These are phyloP conservation scores for Microctonus aethiopoides DNA, from an alignment of 2,888 invertebrate species.

Conservation along the genomic window DNA sequence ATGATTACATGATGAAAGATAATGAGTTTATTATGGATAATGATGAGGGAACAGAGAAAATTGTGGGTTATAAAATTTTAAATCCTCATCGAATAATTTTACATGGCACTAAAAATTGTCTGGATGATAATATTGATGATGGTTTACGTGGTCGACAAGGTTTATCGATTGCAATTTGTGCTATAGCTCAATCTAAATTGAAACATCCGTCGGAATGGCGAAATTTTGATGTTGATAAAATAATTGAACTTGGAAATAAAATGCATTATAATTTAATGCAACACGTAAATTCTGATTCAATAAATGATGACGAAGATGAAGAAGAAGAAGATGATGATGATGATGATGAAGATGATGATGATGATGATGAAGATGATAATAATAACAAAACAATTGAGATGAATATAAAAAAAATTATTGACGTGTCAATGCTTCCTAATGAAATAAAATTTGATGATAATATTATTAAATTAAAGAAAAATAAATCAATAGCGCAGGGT, in stretches of 20 bases:
- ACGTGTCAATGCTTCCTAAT: constrained; percentile 54
- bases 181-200: constrained; percentile 50
- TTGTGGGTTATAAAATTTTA: constrained; percentile 48
- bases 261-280: constrained; percentile 52
- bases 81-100: constrained; percentile 54
- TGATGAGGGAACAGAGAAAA: constrained; percentile 14
- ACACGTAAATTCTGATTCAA: constrained; percentile 43
- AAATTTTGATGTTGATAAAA: constrained; percentile 54
- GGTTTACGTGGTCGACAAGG: constrained; percentile 55
- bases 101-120: constrained; percentile 53
- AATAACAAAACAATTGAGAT: constrained; percentile 33
- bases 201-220: constrained; percentile 52
- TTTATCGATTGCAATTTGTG: constrained; percentile 49
- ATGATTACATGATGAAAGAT: constrained; percentile 48
- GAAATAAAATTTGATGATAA: constrained; percentile 50
- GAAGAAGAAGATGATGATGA: constrained; percentile 40
- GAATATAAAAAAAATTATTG: constrained; percentile 48
- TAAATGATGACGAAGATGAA: constrained; percentile 33
- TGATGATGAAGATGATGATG: constrained; percentile 30
- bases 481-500: constrained; percentile 49
- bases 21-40: constrained; percentile 43
- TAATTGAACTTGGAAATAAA: constrained; percentile 48
- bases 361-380: constrained; percentile 21
- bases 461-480: constrained; percentile 45
- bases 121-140: constrained; percentile 40